phyloP scores from a whole-genome alignment of 1,140 invertebrate species.

The Adelges cooleyi region DNA sequence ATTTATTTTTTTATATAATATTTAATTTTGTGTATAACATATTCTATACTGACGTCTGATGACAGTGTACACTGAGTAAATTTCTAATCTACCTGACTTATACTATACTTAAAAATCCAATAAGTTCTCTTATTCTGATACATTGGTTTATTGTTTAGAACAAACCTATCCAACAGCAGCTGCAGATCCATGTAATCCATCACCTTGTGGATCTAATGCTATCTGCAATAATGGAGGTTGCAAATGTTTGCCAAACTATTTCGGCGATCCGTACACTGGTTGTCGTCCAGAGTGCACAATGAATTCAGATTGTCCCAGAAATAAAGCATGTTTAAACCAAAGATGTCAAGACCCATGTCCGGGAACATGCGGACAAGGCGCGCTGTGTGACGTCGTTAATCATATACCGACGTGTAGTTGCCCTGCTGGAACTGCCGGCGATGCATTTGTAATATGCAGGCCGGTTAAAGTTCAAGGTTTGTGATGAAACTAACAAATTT shows the following conservation, averaged over 20 bases:
- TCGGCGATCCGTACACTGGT: constrained; percentile 52
- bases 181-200: constrained; percentile 60
- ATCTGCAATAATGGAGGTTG: constrained; percentile 61
- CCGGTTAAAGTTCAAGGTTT: constrained; percentile 29
- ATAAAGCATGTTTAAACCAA: constrained; percentile 61
- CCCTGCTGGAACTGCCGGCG: constrained; percentile 54
- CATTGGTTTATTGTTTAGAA: neutral
- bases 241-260: constrained; percentile 58
- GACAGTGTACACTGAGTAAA: too few species aligned
- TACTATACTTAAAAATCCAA: too few species aligned
- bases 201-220: constrained; percentile 64
- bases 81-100: too few species aligned
- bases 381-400: constrained; percentile 58
- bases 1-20: neutral
- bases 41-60: too few species aligned
- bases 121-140: too few species aligned
- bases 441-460: constrained; percentile 62
- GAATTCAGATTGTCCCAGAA: constrained; percentile 67
- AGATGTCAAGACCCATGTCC: constrained; percentile 67
- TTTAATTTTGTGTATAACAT: neutral
- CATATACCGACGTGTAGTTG: constrained; percentile 59
- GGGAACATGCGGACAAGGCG: constrained; percentile 63
- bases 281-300: constrained; percentile 74
- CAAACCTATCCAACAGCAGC: neutral
- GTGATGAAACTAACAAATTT: neutral